Evolutionary conservation across 2,113 vertebrate species (phyloP).

Genomic region (Isichthys henryi): DNA sequence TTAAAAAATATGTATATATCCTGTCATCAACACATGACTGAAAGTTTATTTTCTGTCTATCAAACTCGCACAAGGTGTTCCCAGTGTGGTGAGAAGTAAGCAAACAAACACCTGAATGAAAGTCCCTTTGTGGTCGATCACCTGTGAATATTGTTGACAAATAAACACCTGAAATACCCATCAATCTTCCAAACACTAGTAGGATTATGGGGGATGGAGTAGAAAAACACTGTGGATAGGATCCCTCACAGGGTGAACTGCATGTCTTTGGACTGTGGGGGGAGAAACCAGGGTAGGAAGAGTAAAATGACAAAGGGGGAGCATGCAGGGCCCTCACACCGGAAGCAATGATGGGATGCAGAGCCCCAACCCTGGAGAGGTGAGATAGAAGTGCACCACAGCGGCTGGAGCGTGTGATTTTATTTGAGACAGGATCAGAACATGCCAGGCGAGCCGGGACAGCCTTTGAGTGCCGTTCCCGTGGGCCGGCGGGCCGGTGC

Average conservation of each 20-base stretch:
- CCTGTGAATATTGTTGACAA: neutral
- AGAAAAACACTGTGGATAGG: neutral
- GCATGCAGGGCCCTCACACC: neutral
- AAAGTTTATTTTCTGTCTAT: neutral
- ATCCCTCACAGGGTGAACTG: neutral
- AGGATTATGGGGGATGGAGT: neutral
- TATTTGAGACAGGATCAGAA: neutral
- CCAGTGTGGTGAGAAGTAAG: neutral
- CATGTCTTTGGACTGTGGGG: neutral
- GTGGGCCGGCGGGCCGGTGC: neutral
- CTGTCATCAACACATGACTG: neutral
- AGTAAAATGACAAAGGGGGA: neutral
- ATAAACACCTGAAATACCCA: neutral
- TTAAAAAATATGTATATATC: neutral
- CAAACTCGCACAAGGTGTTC: neutral
- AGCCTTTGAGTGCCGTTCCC: neutral
- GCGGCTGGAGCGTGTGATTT: neutral
- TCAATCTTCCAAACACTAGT: neutral
- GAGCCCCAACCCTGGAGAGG: neutral
- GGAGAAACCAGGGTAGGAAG: neutral
- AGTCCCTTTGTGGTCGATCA: neutral
- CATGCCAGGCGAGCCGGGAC: neutral
- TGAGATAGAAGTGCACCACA: neutral
- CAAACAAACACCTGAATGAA: neutral
- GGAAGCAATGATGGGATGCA: neutral